Evolutionary conservation across 2,888 invertebrate genomes (phyloP), one percentile per base, ranked within the genome.

Genomic region (Nemapogon koenigi): DNA sequence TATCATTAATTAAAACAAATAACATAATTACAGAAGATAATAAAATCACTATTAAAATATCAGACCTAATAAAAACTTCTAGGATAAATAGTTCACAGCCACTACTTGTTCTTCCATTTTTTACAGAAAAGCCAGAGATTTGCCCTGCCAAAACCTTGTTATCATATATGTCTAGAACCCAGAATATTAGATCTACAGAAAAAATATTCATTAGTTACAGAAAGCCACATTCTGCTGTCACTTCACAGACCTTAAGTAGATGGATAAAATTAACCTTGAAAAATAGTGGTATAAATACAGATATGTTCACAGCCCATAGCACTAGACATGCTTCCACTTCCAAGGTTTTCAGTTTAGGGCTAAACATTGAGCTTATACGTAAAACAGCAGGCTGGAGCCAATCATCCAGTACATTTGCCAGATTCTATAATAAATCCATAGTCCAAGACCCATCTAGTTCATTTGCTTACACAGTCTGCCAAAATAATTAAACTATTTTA

Each of bases 261-360:
- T 50, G 47, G 49, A 27, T 50, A 14, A 46, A 44, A 19, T 16
- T n/a, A 11, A 40, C 40, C 3, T 26, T 49, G 8, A 25, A 22
- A 6, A 16, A 17, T 6, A 41, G 43, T 11, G 48, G 50, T 7
- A 40, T 49, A 6, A 44, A 49, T 35, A 29, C 29, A 2, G 30
- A 26, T 13, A 39, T 38, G 1, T 42, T 42, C 26, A 25, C 36
- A n/a, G 42, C 46, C 1, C 46, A 46, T 29, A 43, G 41, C 16
- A 50, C 50, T 1, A 33, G 51, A 26, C 50, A 53, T 31, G 47
- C 53, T 3, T 28, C 50, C 6, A 49, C 51, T 4, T 52, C 50
- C 1, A 40, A 41, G 7, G 52, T 51, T 1, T 28, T 37, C 6
- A 44, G 43, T 31, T 18, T 39, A 8, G 49, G 50, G 1, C 31